These are phyloP conservation scores for Jaculus jaculus DNA, from an alignment of 2,113 vertebrate species.

Conservation along the genomic window DNA sequence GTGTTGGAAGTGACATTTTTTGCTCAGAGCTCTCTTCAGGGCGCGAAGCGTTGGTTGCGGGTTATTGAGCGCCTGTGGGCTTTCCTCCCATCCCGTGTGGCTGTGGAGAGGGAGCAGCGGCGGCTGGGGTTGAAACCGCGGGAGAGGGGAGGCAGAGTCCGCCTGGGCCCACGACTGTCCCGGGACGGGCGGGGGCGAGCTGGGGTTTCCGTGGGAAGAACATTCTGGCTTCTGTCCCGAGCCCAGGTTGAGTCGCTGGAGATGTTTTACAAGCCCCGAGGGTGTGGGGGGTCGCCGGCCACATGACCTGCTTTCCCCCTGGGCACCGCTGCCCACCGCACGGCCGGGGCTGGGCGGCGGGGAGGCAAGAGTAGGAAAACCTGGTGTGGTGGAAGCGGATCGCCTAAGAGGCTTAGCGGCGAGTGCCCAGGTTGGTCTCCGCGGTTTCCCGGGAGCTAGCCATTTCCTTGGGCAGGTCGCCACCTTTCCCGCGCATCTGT, in stretches of 20 bases:
- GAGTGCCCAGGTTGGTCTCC: background rate
- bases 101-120: no score
- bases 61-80: no score
- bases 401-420: background rate
- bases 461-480: slow-evolving; percentile 37
- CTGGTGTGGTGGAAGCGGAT: background rate
- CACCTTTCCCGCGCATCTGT: background rate
- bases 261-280: background rate
- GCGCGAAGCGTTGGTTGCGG: background rate
- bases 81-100: no score
- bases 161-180: background rate
- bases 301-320: background rate
- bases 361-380: background rate
- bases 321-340: no score
- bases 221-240: no score
- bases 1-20: background rate
- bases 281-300: background rate
- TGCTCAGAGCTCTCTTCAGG: background rate
- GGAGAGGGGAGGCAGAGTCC: background rate
- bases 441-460: background rate
- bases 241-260: background rate
- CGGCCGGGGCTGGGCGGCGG: background rate
- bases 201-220: background rate
- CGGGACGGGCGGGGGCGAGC: background rate
- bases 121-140: no score